Percentiles rank a stretch among this genome's conserved stretches.
These are phyloP conservation scores for Drosophila histrio DNA, from an alignment of 2,888 invertebrate genomes.

Conservation along the genomic window DNA sequence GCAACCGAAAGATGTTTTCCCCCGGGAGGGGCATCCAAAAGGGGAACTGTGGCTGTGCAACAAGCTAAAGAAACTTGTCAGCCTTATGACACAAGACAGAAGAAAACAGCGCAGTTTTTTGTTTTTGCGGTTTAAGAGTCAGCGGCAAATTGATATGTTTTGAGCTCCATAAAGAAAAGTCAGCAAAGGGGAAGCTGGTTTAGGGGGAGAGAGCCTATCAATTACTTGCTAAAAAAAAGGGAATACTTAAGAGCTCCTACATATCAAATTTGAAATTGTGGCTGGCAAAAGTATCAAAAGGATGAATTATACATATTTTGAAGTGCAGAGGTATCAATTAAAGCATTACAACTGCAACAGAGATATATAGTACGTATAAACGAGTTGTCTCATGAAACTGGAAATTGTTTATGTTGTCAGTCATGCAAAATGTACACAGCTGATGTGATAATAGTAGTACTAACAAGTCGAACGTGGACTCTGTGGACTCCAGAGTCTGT, in stretches of 20 bases:
- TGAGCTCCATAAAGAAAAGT: constrained; percentile 8
- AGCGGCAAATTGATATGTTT: constrained; percentile 55
- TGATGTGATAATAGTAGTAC: constrained; percentile 39
- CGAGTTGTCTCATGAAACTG: background rate
- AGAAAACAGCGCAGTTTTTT: constrained; percentile 21
- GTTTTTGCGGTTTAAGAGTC: constrained; percentile 43
- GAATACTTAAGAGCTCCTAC: background rate
- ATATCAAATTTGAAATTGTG: constrained; percentile 36
- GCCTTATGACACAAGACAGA: constrained; percentile 44
- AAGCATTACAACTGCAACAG: constrained; percentile 17
- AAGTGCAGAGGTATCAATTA: constrained; percentile 21
- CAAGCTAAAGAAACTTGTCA: constrained; percentile 61
- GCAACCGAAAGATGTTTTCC: constrained; percentile 52
- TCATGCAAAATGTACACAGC: constrained; percentile 14
- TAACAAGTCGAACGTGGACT: background rate
- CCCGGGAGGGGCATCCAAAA: background rate
- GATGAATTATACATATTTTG: constrained; percentile 20
- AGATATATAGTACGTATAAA: too few species aligned
- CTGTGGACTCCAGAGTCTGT: background rate
- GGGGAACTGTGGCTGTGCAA: background rate
- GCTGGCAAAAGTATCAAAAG: constrained; percentile 12
- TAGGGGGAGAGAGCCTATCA: constrained; percentile 23
- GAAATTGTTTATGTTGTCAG: constrained; percentile 6
- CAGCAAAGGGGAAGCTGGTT: background rate
- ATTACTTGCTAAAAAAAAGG: constrained; percentile 3